Evolutionary conservation across 1,140 invertebrate species (phyloP).

Genomic region (Aplysia californica): DNA sequence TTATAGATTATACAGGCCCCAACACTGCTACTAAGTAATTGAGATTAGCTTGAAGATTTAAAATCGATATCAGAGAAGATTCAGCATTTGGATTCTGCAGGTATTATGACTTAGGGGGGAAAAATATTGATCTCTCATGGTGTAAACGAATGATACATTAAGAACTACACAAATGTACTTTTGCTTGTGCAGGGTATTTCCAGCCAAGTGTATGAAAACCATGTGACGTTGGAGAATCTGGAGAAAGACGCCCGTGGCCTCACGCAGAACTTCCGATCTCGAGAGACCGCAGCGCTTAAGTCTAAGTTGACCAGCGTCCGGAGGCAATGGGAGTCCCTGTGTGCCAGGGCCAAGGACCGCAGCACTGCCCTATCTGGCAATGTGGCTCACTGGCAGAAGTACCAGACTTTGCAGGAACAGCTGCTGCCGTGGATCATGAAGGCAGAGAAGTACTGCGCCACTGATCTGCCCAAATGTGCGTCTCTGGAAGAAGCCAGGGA

Average conservation of each 20-base stretch:
- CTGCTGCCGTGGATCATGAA: constrained; percentile 90
- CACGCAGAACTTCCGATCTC: constrained; percentile 68
- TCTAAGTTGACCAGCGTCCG: constrained; percentile 58
- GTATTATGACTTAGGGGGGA: too few species aligned
- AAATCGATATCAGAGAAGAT: too few species aligned
- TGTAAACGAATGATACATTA: too few species aligned
- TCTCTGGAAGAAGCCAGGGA: constrained; percentile 83
- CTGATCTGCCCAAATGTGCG: constrained; percentile 73
- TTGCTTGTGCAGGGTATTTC: constrained; percentile 52
- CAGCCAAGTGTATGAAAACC: constrained; percentile 73
- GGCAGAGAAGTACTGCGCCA: constrained; percentile 81
- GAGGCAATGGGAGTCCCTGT: constrained; percentile 63
- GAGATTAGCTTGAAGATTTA: too few species aligned
- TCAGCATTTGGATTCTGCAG: too few species aligned
- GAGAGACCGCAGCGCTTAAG: constrained; percentile 62
- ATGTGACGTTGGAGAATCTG: constrained; percentile 77
- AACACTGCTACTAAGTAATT: too few species aligned
- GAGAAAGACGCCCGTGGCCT: constrained; percentile 82
- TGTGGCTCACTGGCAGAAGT: constrained; percentile 85
- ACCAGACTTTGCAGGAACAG: constrained; percentile 81
- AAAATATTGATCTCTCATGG: too few species aligned
- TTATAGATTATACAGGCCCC: too few species aligned
- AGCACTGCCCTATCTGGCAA: constrained; percentile 80
- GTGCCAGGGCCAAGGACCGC: constrained; percentile 72
- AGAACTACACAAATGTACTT: too few species aligned